A percentile compares a stretch with the other conserved stretches of the same genome.
These are phyloP conservation scores for Aplochiton taeniatus DNA, from an alignment of 2,797 vertebrate genomes.

Conservation along the genomic window DNA sequence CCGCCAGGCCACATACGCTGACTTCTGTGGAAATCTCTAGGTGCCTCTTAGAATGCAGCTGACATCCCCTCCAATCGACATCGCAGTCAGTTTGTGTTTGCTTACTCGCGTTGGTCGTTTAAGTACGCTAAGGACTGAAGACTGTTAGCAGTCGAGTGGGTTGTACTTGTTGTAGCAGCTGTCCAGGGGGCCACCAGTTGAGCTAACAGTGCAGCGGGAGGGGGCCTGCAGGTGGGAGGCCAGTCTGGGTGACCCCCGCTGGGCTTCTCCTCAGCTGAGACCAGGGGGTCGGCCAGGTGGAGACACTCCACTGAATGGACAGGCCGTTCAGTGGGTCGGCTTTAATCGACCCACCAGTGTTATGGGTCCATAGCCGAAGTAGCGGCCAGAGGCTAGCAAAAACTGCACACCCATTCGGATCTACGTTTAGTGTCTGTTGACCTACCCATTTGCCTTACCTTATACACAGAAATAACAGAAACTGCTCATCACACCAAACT, in stretches of 20 bases:
- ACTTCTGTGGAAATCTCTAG: too few species aligned
- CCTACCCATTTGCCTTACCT: conserved; percentile 1
- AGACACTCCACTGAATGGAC: conserved; percentile 38
- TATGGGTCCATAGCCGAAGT: too few species aligned
- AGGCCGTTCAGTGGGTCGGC: conserved; percentile 24
- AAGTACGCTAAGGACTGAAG: too few species aligned
- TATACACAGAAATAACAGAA: conserved; percentile 25
- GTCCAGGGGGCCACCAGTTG: conserved; percentile 42
- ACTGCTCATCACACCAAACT: conserved; percentile 13
- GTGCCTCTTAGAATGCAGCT: too few species aligned
- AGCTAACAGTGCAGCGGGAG: conserved; percentile 27
- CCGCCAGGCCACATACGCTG: too few species aligned
- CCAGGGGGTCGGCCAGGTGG: conserved; percentile 37
- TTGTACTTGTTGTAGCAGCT: conserved; percentile 53
- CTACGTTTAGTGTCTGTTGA: conserved; percentile 24
- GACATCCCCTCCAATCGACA: too few species aligned
- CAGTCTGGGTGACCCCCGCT: conserved; percentile 29
- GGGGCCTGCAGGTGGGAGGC: conserved; percentile 33
- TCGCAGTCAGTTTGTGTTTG: too few species aligned
- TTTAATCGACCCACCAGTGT: too few species aligned
- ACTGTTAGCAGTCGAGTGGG: neutral
- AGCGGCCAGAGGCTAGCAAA: too few species aligned
- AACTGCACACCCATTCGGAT: conserved; percentile 7
- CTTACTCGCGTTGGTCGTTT: too few species aligned
- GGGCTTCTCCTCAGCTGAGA: conserved; percentile 34